Evolutionary conservation across 2,888 invertebrate genomes (phyloP), one percentile per base, ranked within the genome.

Genomic region (Griposia aprilina): DNA sequence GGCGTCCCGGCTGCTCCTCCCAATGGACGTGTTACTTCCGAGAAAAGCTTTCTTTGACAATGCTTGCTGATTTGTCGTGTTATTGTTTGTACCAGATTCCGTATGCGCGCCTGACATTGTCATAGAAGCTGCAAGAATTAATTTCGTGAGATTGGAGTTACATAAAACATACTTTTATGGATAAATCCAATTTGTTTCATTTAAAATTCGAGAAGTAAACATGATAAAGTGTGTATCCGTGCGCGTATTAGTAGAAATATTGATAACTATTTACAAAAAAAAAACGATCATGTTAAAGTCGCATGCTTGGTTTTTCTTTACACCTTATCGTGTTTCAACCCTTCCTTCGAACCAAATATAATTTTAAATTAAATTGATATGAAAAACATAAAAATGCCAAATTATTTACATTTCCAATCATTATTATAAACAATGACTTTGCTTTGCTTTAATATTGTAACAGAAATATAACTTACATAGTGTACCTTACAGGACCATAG

Each of bases 51-150:
- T 97, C 91, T 96, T 96, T 90, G 96, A 96, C 90, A 96, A 93
- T 90, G 94, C 87, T 93, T 95, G 96, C 87, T 96, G 96, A 89
- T 93, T 97, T 87, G 95, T 93, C 82, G 96, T 89, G 86, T 94
- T 95, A 90, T 92, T 94, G 89, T 94, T 97, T 89, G 96, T 92
- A 85, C 93, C 96, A 87, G 97, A 96, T 91, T 97, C 97, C 91
- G 97, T 95, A 87, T 97, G 97, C 92, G 97, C 97, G 93, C 97
- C 97, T 92, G 97, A 97, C 93, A 98, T 97, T 90, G 98, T 98
- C 94, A 98, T 98, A 89, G 98, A 98, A 92, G 98, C 98, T 98
- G 97, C 65, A 97, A 97, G 30, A 73, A 74, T 74, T 66, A 71
- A 13, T 69, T 74, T 81, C 15, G 23, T 83, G 41, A 83, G 84